Percentiles rank a stretch among this genome's conserved stretches.
Conservation (phyloP, 2,888 invertebrate species). For the Rutpela maculata region DNA sequence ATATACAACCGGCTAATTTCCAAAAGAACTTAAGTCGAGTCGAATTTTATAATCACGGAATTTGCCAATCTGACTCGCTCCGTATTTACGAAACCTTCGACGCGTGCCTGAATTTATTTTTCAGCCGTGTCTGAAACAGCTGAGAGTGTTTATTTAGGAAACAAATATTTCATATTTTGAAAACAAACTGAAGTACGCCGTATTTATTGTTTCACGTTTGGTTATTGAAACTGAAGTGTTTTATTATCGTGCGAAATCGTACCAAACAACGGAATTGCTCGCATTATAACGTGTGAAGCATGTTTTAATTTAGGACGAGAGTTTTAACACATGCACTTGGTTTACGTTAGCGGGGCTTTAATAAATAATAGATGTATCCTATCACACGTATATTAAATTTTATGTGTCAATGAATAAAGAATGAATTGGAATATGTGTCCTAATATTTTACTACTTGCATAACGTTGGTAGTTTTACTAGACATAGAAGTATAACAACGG, state of each 20-base stretch:
- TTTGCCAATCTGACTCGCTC: background rate
- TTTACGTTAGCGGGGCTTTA: constrained; percentile 20
- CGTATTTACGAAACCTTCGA: background rate
- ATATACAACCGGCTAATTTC: too few species aligned
- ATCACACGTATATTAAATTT: constrained; percentile 19
- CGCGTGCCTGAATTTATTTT: constrained; percentile 8
- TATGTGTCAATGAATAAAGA: background rate
- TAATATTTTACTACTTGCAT: too few species aligned
- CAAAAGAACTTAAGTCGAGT: too few species aligned
- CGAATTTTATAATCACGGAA: background rate
- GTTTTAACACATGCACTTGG: constrained; percentile 24
- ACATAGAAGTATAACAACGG: too few species aligned
- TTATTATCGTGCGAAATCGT: constrained; percentile 33
- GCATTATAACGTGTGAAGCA: constrained; percentile 4
- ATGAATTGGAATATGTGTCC: background rate
- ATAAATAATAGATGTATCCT: constrained; percentile 14
- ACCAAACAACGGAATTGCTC: constrained; percentile 12
- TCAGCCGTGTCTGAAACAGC: background rate
- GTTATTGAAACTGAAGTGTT: constrained; percentile 36
- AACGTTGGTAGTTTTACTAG: too few species aligned
- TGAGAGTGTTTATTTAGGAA: constrained; percentile 22
- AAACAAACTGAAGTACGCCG: constrained; percentile 16
- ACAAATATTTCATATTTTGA: constrained; percentile 33
- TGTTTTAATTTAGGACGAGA: constrained; percentile 18
- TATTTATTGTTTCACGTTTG: constrained; percentile 32